Percentiles rank a stretch among this genome's conserved stretches.
Evolutionary conservation across 2,113 vertebrate genomes (phyloP).

Genomic region (Clarias macrocephalus): DNA sequence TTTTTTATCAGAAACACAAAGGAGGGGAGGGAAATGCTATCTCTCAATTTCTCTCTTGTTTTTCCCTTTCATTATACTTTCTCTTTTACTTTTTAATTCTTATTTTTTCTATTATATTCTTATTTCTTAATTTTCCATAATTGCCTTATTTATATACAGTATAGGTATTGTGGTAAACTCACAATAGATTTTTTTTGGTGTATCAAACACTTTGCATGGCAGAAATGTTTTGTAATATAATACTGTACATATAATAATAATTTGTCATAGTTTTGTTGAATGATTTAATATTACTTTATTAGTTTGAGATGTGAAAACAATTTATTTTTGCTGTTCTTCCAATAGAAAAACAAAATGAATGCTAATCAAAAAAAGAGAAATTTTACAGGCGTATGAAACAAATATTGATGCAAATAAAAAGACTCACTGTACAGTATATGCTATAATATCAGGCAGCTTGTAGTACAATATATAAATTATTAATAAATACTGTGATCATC

Average conservation of each 20-base stretch:
- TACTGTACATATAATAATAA: neutral
- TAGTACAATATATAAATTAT: neutral
- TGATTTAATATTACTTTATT: neutral
- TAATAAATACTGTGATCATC: neutral
- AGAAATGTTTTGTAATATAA: neutral
- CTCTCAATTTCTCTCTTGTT: neutral
- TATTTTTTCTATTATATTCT: neutral
- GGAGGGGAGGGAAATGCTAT: slow-evolving; percentile 24
- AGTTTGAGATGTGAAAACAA: neutral
- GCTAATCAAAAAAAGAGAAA: neutral
- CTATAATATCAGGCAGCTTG: neutral
- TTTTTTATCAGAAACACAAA: slow-evolving; percentile 53
- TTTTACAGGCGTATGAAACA: too few species aligned
- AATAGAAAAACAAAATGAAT: neutral
- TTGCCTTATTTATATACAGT: neutral
- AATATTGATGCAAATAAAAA: neutral
- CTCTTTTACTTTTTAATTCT: slow-evolving; percentile 2
- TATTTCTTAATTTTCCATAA: neutral
- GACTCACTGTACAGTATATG: neutral
- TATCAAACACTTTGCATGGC: neutral
- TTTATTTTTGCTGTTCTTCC: neutral
- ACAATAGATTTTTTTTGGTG: too few species aligned
- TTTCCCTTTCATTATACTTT: neutral
- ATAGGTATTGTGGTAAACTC: neutral
- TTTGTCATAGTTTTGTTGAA: neutral